Conservation (phyloP, 2,113 vertebrate species). For the Sander vitreus region DNA sequence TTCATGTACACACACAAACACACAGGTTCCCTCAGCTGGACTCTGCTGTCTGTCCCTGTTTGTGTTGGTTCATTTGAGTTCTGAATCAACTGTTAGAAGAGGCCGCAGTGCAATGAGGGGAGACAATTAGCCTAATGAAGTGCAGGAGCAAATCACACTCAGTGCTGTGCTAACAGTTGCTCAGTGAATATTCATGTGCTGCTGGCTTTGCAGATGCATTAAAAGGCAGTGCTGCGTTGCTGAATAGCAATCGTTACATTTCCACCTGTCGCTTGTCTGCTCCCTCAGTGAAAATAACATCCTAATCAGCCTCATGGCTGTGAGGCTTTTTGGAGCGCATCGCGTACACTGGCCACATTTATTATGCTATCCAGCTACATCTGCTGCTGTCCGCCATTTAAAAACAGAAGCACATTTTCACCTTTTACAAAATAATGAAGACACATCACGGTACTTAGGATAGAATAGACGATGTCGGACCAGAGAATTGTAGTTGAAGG, state of each 20-base stretch:
- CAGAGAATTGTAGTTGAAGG: neutral
- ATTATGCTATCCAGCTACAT: constrained; percentile 40
- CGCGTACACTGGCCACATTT: constrained; percentile 47
- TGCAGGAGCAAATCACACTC: constrained; percentile 79
- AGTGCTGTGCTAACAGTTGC: constrained; percentile 79
- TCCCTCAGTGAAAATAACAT: constrained; percentile 52
- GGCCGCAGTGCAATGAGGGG: constrained; percentile 65
- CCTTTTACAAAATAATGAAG: neutral
- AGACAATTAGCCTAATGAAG: constrained; percentile 85
- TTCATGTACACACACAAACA: constrained; percentile 19
- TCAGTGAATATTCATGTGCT: constrained; percentile 83
- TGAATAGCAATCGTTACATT: constrained; percentile 85
- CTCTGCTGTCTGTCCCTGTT: constrained; percentile 27
- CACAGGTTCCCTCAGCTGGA: constrained; percentile 33
- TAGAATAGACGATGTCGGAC: neutral
- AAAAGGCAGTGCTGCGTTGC: constrained; percentile 57
- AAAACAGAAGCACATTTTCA: constrained; percentile 27
- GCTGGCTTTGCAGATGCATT: constrained; percentile 76
- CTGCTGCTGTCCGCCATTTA: constrained; percentile 12
- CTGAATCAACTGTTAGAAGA: constrained; percentile 76
- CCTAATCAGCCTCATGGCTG: constrained; percentile 68
- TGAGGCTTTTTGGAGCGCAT: constrained; percentile 58
- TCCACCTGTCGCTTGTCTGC: constrained; percentile 67
- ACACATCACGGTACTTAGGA: neutral
- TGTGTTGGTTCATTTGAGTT: constrained; percentile 79